Percentiles rank a stretch among this genome's conserved stretches.
Evolutionary conservation across 2,113 vertebrate species (phyloP).

Genomic region (Bothrops jararaca): DNA sequence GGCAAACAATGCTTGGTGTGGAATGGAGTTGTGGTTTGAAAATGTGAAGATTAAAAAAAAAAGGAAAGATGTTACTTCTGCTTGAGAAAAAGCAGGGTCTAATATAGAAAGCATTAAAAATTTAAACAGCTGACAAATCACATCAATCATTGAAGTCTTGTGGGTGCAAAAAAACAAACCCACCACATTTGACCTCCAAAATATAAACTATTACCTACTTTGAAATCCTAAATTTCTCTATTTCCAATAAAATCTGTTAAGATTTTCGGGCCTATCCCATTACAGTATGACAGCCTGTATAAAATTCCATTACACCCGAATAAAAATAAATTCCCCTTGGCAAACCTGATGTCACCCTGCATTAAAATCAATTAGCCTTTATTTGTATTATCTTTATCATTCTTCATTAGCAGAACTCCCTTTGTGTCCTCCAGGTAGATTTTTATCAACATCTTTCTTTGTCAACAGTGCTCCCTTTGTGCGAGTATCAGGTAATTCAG

Average conservation of each 20-base stretch:
- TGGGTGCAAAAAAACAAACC: slow-evolving; percentile 20
- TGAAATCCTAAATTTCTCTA: slow-evolving; percentile 6
- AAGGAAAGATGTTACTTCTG: slow-evolving; percentile 40
- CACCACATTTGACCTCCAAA: slow-evolving; percentile 32
- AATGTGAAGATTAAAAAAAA: slow-evolving; percentile 16
- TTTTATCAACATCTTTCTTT: not conserved
- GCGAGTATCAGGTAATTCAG: not conserved
- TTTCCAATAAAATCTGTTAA: not conserved
- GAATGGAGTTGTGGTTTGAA: slow-evolving; percentile 43
- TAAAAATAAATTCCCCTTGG: not conserved
- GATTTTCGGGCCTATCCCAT: not conserved
- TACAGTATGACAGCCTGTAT: not conserved
- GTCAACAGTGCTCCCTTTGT: not conserved
- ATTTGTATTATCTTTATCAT: not conserved
- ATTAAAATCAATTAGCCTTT: not conserved
- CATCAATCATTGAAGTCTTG: slow-evolving; percentile 48
- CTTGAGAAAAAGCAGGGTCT: slow-evolving; percentile 39
- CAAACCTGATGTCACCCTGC: not conserved
- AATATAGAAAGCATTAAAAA: slow-evolving; percentile 34
- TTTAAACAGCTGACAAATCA: slow-evolving; percentile 33
- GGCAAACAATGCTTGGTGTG: slow-evolving; percentile 23
- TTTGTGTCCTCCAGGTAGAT: not conserved
- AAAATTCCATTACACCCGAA: not conserved
- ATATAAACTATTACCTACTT: slow-evolving; percentile 33
- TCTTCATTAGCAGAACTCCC: not conserved